Evolutionary conservation across 1,140 invertebrate genomes (phyloP).

Genomic region (Drosophila seguyi): DNA sequence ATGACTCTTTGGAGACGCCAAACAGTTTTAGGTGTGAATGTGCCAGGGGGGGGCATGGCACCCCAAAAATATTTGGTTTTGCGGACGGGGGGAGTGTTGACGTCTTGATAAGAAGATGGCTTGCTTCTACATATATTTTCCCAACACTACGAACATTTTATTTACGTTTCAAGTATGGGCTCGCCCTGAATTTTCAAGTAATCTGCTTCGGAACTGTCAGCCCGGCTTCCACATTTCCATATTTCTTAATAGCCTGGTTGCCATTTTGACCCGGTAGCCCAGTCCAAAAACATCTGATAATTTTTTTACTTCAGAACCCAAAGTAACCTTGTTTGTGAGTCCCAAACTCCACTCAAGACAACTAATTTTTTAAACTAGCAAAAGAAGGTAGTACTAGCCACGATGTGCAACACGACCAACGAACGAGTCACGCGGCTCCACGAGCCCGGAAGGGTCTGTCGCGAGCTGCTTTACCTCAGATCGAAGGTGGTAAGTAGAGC

Average conservation of each 20-base stretch:
- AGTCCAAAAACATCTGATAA: slow-evolving; percentile 32
- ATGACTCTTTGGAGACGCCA: slow-evolving; percentile 71
- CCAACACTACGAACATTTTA: slow-evolving; percentile 44
- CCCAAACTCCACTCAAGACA: neutral
- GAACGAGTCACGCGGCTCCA: slow-evolving; percentile 68
- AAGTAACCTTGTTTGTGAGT: slow-evolving; percentile 7
- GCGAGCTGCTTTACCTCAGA: slow-evolving; percentile 60
- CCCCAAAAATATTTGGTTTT: slow-evolving; percentile 26
- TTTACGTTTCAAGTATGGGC: slow-evolving; percentile 17
- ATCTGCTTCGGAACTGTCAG: slow-evolving; percentile 7
- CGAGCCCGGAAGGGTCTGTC: slow-evolving; percentile 72
- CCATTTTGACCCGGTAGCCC: slow-evolving; percentile 64
- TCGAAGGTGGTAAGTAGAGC: slow-evolving; percentile 59
- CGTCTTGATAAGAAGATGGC: slow-evolving; percentile 66
- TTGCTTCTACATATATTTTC: slow-evolving; percentile 41
- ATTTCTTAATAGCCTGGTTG: slow-evolving; percentile 1
- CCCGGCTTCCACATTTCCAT: neutral
- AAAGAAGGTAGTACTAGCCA: neutral
- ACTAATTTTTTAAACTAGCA: neutral
- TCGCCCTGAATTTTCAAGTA: neutral
- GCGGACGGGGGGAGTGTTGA: slow-evolving; percentile 45
- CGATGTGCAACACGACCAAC: slow-evolving; percentile 50
- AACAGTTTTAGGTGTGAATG: slow-evolving; percentile 56
- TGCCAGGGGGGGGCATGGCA: slow-evolving; percentile 3
- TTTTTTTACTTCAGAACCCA: slow-evolving; percentile 1